These are phyloP conservation scores for Leucoma salicis DNA, from an alignment of 2,888 invertebrate species.

Conservation along the genomic window DNA sequence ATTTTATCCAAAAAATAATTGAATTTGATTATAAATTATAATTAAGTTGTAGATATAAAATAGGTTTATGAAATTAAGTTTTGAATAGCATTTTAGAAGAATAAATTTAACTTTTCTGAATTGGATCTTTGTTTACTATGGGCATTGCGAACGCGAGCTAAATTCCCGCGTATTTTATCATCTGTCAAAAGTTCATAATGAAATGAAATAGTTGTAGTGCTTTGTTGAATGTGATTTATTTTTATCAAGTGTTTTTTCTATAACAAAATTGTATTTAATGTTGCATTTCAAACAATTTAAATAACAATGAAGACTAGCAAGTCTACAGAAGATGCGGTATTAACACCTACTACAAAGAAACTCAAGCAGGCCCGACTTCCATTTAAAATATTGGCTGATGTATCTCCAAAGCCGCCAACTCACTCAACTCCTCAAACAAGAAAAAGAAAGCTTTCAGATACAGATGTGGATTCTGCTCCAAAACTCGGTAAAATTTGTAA, in stretches of 20 bases:
- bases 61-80: no score
- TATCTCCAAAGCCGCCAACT: slow-evolving; percentile 54
- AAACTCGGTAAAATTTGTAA: slow-evolving; percentile 69
- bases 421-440: slow-evolving; percentile 53
- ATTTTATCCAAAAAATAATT: no score
- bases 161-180: slow-evolving; percentile 63
- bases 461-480: slow-evolving; percentile 52
- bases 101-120: no score
- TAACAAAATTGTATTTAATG: neutral
- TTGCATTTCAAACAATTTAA: neutral
- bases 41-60: no score
- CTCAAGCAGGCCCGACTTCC: slow-evolving; percentile 84
- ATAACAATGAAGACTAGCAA: slow-evolving; percentile 63
- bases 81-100: no score
- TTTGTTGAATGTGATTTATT: neutral
- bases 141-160: slow-evolving; percentile 23
- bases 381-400: slow-evolving; percentile 79
- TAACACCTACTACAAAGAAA: slow-evolving; percentile 80
- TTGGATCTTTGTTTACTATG: no score
- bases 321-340: slow-evolving; percentile 56
- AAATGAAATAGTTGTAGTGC: slow-evolving; percentile 26
- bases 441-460: slow-evolving; percentile 70
- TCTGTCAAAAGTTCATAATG: slow-evolving; percentile 57
- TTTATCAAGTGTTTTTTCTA: neutral
- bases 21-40: no score